Percentiles rank a stretch among this genome's conserved stretches.
phyloP scores from a whole-genome alignment of 2,888 invertebrate genomes.

The Scaptomyza cyrtandrae region DNA sequence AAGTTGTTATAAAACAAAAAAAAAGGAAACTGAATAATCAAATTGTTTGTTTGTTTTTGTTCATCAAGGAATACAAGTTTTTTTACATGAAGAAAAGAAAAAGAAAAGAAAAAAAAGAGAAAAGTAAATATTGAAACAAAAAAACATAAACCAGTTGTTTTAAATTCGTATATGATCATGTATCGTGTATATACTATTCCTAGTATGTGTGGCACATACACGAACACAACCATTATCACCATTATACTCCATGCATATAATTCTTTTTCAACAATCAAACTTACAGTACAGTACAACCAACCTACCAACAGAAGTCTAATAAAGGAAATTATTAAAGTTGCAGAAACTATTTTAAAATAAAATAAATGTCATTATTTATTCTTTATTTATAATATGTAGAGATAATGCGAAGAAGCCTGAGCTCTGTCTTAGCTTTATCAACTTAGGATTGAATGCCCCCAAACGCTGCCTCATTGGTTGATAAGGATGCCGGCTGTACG shows the following conservation, averaged over 20 bases:
- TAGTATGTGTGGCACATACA: constrained; percentile 18
- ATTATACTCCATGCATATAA: constrained; percentile 6
- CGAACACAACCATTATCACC: constrained; percentile 15
- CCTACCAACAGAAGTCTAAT: constrained; percentile 49
- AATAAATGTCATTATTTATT: neutral
- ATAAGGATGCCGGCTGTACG: constrained; percentile 88
- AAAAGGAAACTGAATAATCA: constrained; percentile 66
- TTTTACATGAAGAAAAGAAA: constrained; percentile 69
- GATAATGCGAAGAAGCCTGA: constrained; percentile 89
- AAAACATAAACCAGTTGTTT: constrained; percentile 62
- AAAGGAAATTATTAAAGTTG: constrained; percentile 76
- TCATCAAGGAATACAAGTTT: constrained; percentile 75
- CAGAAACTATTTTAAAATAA: constrained; percentile 66
- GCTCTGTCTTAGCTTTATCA: constrained; percentile 88
- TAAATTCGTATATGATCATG: constrained; percentile 59
- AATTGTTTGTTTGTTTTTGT: constrained; percentile 78
- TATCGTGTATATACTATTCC: constrained; percentile 11
- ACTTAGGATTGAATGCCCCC: constrained; percentile 91
- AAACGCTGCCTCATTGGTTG: constrained; percentile 92
- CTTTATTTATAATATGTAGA: constrained; percentile 80
- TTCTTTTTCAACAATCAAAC: constrained; percentile 33
- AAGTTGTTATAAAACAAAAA: constrained; percentile 49
- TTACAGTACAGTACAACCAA: constrained; percentile 60
- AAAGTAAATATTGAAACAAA: constrained; percentile 67
- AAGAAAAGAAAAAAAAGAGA: constrained; percentile 37